Evolutionary conservation across 2,113 vertebrate genomes (phyloP), one percentile per base, ranked within the genome.

Genomic region (Sialia sialis): DNA sequence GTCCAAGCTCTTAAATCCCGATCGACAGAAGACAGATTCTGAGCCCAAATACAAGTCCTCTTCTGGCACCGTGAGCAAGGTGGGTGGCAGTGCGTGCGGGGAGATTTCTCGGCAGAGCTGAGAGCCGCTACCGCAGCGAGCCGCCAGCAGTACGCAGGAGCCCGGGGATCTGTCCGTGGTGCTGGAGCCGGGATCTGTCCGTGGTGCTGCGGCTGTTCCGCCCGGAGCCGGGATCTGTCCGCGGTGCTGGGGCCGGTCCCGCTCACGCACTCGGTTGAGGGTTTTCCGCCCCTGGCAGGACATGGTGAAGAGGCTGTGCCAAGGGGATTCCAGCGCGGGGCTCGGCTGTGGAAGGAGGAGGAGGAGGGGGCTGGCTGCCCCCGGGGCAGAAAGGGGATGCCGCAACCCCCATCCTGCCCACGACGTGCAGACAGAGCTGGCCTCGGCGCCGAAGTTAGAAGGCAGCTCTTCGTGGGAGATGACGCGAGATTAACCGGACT

Each of bases 361-460:
- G 86, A 90, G 72, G 83, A 83, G 41, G 91, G 86, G 76, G 84
- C 52, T 77, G 77, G 55, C 72, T 74, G 80, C 76, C 91, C 89
- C 46, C 63, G 2, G 55, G 80, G 73, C 63, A n/a, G 26, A 69
- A 48, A 2, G 63, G 46, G 46, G 39, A 48, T 59, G 69, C 89
- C 12, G 44, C 60, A 48, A 10, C 8, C 80, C 87, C 68, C 96
- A 96, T 96, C 46, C 60, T 78, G 64, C 73, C 74, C 89, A 4
- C 84, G 76, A 34, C 72, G 44, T 12, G 83, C 83, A 14, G 76
- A 72, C 49, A 66, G 69, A 86, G 7, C 89, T 36, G 79, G 86
- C 36, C 63, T 7, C 59, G 48, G 84, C 20, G 41, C 72, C 64
- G 29, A 91, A 95, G 94, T 94, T 89, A 36, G 48, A 0, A 48